Conservation (phyloP, 2,888 invertebrate species). For the Anthophora plumipes region DNA sequence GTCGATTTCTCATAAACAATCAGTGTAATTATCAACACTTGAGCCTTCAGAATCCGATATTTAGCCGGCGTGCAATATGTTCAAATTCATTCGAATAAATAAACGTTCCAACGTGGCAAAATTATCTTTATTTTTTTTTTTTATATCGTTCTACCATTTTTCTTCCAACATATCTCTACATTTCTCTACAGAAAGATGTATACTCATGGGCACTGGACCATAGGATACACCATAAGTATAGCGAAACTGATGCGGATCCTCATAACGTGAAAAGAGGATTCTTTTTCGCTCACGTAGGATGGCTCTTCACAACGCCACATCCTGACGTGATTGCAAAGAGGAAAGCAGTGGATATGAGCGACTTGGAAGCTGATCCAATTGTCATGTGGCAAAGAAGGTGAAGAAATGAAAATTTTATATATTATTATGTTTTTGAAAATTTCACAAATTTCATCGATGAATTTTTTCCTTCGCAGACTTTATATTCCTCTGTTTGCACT, state of each 20-base stretch:
- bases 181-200: conserved; percentile 88
- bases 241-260: conserved; percentile 94
- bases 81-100: too few relatives aligned
- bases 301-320: conserved; percentile 94
- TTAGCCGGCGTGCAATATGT: too few relatives aligned
- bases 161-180: too few relatives aligned
- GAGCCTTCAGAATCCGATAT: too few relatives aligned
- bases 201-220: conserved; percentile 95
- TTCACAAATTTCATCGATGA: neutral
- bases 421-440: neutral
- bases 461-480: conserved; percentile 84
- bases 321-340: conserved; percentile 90
- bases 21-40: too few relatives aligned
- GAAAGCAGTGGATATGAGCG: conserved; percentile 89
- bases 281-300: conserved; percentile 96
- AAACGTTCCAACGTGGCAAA: too few relatives aligned
- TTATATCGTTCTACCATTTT: too few relatives aligned
- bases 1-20: too few relatives aligned
- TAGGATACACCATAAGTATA: conserved; percentile 95
- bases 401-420: fast-evolving
- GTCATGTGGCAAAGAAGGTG: conserved; percentile 91
- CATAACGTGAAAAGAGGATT: conserved; percentile 94
- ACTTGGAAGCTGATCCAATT: conserved; percentile 90
- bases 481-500: conserved; percentile 90
- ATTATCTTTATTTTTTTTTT: too few relatives aligned